Percentiles rank a stretch among this genome's conserved stretches.
Conservation (phyloP, 1,140 invertebrate species). For the Scaptomyza graminum region DNA sequence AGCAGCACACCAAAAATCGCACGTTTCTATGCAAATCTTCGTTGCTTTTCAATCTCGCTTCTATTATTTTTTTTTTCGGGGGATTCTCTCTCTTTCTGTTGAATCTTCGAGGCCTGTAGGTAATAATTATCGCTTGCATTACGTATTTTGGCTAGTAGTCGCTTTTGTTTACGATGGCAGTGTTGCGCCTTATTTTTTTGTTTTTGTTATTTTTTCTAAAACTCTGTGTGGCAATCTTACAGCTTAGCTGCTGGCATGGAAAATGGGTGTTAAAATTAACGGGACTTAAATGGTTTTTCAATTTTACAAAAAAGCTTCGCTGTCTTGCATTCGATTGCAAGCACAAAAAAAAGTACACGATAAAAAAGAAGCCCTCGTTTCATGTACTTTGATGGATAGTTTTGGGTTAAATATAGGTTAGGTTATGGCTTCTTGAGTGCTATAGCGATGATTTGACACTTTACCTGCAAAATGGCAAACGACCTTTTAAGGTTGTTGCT, state of each 20-base stretch:
- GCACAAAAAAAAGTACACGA: constrained; percentile 35
- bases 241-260: constrained; percentile 67
- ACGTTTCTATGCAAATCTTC: constrained; percentile 81
- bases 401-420: constrained; percentile 81
- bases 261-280: constrained; percentile 81
- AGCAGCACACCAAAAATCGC: constrained; percentile 67
- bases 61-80: constrained; percentile 38
- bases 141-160: constrained; percentile 75
- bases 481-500: constrained; percentile 79
- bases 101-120: constrained; percentile 56
- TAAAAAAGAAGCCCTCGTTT: constrained; percentile 48
- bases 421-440: constrained; percentile 65
- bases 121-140: constrained; percentile 82
- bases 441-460: constrained; percentile 75
- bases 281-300: constrained; percentile 79
- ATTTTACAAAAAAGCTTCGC: constrained; percentile 56
- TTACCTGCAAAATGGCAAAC: constrained; percentile 59
- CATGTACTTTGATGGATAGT: constrained; percentile 73
- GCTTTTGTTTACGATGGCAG: constrained; percentile 68
- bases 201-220: neutral
- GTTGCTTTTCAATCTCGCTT: constrained; percentile 71
- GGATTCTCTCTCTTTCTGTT: constrained; percentile 28
- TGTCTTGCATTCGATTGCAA: constrained; percentile 51
- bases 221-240: constrained; percentile 57
- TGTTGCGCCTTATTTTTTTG: constrained; percentile 27